These are phyloP conservation scores for Cebus imitator DNA, from an alignment of 2,113 vertebrate genomes.

Conservation along the genomic window DNA sequence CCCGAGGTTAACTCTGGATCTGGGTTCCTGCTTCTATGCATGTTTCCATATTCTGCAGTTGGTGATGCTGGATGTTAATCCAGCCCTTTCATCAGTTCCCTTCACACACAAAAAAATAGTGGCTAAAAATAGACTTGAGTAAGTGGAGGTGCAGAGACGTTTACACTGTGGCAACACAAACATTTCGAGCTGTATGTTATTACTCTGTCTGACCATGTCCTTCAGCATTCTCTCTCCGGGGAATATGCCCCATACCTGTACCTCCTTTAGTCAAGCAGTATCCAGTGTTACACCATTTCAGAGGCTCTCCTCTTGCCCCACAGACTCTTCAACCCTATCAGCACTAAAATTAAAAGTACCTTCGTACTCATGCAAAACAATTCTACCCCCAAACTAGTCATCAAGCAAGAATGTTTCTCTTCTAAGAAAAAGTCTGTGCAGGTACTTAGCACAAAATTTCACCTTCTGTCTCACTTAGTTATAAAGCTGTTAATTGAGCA, in stretches of 20 bases:
- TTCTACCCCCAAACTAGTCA: not conserved
- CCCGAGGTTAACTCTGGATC: not conserved
- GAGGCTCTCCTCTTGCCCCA: too few species aligned
- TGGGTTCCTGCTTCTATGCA: not conserved
- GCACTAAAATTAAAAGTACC: not conserved
- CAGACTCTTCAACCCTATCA: not conserved
- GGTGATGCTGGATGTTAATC: not conserved
- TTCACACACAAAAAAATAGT: not conserved
- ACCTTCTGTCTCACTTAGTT: not conserved
- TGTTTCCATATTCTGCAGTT: not conserved
- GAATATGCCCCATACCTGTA: not conserved
- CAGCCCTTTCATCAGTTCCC: not conserved
- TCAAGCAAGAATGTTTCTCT: not conserved
- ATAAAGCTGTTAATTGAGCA: not conserved
- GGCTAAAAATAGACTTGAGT: not conserved
- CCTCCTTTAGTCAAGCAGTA: too few species aligned
- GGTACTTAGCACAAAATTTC: not conserved
- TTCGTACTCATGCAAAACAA: not conserved
- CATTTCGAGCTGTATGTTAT: not conserved
- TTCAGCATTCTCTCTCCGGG: not conserved
- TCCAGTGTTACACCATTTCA: not conserved
- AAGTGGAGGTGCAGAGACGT: not conserved
- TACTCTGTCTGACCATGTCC: too few species aligned
- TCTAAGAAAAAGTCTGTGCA: not conserved
- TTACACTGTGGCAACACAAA: not conserved